A percentile compares a stretch with the other conserved stretches of the same genome.
Evolutionary conservation across 2,888 invertebrate species (phyloP).

Genomic region (Tinea trinotella): DNA sequence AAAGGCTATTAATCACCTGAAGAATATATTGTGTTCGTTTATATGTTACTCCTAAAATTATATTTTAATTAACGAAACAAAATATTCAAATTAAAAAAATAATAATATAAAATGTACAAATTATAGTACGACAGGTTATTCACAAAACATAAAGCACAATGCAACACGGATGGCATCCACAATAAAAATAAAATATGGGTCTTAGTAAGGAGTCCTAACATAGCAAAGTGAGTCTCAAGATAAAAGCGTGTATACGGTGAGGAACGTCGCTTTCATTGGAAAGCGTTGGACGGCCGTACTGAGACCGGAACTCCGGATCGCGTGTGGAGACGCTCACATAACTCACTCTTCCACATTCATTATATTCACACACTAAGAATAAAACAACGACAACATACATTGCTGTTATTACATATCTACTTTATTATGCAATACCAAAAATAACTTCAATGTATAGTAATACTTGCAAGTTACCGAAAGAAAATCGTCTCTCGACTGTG

Average conservation of each 20-base stretch:
- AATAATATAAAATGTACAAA: no score
- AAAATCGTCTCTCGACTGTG: not conserved
- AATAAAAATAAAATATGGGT: slow-evolving; percentile 8
- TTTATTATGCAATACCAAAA: not conserved
- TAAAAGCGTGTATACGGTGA: slow-evolving; percentile 16
- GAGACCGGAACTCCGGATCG: slow-evolving; percentile 38
- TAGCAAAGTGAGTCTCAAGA: not conserved
- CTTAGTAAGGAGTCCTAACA: not conserved
- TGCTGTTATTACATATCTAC: not conserved
- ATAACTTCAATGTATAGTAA: not conserved
- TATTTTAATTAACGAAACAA: no score
- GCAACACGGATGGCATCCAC: not conserved
- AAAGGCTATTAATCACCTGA: no score
- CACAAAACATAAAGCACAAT: not conserved
- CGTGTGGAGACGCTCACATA: slow-evolving; percentile 28
- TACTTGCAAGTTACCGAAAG: not conserved
- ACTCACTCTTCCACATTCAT: slow-evolving; percentile 25
- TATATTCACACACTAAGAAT: not conserved
- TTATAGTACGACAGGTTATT: no score
- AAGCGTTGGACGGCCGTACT: slow-evolving; percentile 34
- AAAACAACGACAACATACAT: not conserved
- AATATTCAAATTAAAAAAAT: no score
- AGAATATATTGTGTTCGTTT: no score
- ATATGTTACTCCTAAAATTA: no score
- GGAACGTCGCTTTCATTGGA: slow-evolving; percentile 57